Evolutionary conservation across 1,140 invertebrate genomes (phyloP), one percentile per base, ranked within the genome.

Genomic region (Drosophila pseudoananassae): DNA sequence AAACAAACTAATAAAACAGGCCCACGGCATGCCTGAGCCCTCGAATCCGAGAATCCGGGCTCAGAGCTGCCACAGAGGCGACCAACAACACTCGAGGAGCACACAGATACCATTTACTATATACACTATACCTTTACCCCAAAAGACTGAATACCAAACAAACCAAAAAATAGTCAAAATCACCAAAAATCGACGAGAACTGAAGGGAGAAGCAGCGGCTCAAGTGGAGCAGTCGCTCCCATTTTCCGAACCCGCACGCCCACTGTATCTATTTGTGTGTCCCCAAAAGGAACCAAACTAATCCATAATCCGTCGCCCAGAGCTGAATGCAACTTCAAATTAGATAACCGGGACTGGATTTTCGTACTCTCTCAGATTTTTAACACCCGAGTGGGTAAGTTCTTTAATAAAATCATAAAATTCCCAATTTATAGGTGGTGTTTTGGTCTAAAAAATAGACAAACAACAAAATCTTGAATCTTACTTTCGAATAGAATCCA

Each of bases 1-100:
- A 91, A 91, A 91, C 90, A 91, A 91, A 91, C 83, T 91, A 91
- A 91, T 91, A 91, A 91, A 91, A 91, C 70, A 85, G 87, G 79
- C 72, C 73, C 80, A 75, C 40, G 40, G 40, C 75, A 78, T 65
- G 66, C 71, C 71, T 40, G 53, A 54, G 70, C 66, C 53, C 64
- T 59, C 49, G 55, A 20, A 17, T 46, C 49, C 40, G 31, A 50
- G 64, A 55, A 45, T 55, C 63, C 65, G 36, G 65, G 50, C 50
- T 68, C 40, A 68, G 65, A 68, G 63, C 65, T 69, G 74, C 64
- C 72, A 61, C 56, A 68, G 73, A 63, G 73, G 66, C 74, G 58
- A 75, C 76, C 60, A 61, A 71, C 55, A 79, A 74, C 69, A 74
- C 53, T 56, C 69, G 53, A 65, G 57, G 65, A 59, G 53, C 65